Percentiles rank a stretch among this genome's conserved stretches.
Conservation (phyloP, 2,113 vertebrate genomes). For the Chloropsis cyanopogon region DNA sequence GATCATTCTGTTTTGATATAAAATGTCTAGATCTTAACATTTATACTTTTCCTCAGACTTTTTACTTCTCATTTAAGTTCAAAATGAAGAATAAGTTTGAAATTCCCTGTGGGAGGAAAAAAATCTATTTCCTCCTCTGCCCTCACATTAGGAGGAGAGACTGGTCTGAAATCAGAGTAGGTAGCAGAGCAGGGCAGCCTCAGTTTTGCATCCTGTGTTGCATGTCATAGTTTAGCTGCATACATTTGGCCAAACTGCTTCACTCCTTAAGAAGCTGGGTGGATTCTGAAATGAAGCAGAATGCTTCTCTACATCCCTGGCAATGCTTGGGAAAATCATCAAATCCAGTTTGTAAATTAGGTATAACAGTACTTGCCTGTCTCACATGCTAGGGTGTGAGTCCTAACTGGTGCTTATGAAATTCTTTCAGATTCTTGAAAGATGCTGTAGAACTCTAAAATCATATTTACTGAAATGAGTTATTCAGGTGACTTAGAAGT, state of each 20-base stretch:
- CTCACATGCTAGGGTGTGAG: neutral
- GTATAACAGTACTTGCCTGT: neutral
- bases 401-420: neutral
- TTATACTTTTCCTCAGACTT: neutral
- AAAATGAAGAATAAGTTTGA: neutral
- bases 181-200: neutral
- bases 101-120: neutral
- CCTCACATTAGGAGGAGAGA: neutral
- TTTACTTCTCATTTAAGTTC: neutral
- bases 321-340: neutral
- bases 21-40: constrained; percentile 21
- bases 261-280: neutral
- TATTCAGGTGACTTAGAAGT: neutral
- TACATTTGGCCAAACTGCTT: neutral
- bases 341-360: neutral
- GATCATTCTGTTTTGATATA: constrained; percentile 9
- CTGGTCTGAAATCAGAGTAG: neutral
- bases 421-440: constrained; percentile 6
- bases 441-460: neutral
- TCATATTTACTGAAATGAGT: neutral
- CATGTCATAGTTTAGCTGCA: neutral
- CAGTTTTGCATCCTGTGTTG: neutral
- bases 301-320: neutral
- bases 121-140: neutral
- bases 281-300: neutral